phyloP scores from a whole-genome alignment of 30 jellyfish, hydroid and myxozoan species.

The Pelagia noctiluca region DNA sequence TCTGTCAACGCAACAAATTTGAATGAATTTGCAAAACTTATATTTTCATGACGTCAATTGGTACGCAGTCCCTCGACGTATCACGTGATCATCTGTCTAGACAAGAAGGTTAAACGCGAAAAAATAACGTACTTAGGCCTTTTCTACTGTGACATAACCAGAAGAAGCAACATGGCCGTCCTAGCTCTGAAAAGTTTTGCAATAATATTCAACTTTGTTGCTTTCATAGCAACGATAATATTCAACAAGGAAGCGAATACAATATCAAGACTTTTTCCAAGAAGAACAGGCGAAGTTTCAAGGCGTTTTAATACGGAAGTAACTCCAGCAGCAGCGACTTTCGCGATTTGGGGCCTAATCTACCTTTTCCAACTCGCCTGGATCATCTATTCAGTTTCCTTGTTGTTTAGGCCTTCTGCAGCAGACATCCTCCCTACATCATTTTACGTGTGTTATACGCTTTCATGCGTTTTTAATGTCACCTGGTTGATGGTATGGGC shows the following conservation, averaged over 20 bases:
- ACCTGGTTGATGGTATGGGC: slow-evolving; percentile 88
- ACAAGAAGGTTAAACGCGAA: too few species aligned
- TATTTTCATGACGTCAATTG: too few species aligned
- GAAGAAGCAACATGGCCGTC: slow-evolving; percentile 32
- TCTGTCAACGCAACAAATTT: too few species aligned
- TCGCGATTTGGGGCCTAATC: slow-evolving; percentile 86
- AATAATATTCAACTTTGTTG: slow-evolving; percentile 16
- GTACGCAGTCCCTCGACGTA: too few species aligned
- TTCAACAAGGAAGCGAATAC: slow-evolving; percentile 54
- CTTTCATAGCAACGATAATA: slow-evolving; percentile 14
- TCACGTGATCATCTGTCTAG: too few species aligned
- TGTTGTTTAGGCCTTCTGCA: slow-evolving; percentile 49
- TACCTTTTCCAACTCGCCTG: slow-evolving; percentile 64
- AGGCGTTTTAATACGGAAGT: slow-evolving; percentile 42
- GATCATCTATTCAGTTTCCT: slow-evolving; percentile 61
- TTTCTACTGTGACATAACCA: too few species aligned
- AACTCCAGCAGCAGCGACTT: slow-evolving; percentile 81
- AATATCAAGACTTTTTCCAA: slow-evolving; percentile 66
- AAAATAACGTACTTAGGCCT: too few species aligned
- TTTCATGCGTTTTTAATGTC: slow-evolving; percentile 30
- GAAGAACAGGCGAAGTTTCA: slow-evolving; percentile 68
- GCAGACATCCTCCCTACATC: slow-evolving; percentile 66
- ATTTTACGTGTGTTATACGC: slow-evolving; percentile 54
- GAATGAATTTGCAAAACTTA: too few species aligned
- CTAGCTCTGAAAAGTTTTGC: slow-evolving; percentile 7